Conservation (phyloP, 2,113 vertebrate genomes). For the Oreocharis arfaki region DNA sequence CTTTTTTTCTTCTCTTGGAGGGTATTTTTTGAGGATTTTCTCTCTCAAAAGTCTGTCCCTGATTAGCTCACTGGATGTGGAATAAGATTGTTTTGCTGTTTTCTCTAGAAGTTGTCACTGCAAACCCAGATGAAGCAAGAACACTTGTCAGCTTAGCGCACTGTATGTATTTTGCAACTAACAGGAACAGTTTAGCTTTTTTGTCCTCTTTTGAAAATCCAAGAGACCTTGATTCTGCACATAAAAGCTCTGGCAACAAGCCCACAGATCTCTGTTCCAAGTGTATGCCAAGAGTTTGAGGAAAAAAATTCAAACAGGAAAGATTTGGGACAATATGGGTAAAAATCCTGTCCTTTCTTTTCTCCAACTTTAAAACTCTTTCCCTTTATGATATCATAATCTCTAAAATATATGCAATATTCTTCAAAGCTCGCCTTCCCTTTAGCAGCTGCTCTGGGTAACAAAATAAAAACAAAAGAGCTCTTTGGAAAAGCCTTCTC, state of each 20-base stretch:
- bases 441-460: neutral
- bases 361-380: neutral
- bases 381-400: neutral
- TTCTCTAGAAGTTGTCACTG: neutral
- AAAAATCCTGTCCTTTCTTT: constrained; percentile 20
- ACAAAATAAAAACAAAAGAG: neutral
- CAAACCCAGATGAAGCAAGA: constrained; percentile 8
- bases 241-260: constrained; percentile 36
- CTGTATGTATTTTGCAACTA: neutral
- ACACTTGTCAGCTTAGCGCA: neutral
- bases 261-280: neutral
- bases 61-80: neutral
- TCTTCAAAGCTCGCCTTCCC: neutral
- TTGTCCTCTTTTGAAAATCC: constrained; percentile 29
- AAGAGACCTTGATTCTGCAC: constrained; percentile 13
- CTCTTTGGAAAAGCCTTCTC: neutral
- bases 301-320: constrained; percentile 19
- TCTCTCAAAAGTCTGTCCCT: neutral
- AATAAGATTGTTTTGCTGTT: neutral
- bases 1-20: neutral
- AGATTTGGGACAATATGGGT: neutral
- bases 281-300: neutral
- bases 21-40: neutral
- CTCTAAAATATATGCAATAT: neutral
- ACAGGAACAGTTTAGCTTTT: neutral